Base-by-base conservation (phyloP, 2,888 invertebrate genomes). In the Melipona bicolor region DNA sequence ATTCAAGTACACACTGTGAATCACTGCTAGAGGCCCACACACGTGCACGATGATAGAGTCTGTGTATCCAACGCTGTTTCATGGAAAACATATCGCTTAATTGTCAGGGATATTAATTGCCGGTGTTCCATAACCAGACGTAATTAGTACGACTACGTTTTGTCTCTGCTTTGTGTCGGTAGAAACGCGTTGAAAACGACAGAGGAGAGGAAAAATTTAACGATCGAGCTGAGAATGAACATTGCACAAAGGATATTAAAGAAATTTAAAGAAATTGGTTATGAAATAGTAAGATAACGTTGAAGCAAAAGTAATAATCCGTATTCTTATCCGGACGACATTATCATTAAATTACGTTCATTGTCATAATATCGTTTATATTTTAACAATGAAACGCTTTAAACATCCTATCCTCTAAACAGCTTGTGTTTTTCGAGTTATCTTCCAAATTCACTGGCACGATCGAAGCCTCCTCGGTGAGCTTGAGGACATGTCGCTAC, bases 51-150 rank as follows among this genome's bases (percentile, higher is more conserved):
- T 19, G 27, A 15, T 17, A 2, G 50, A 62, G n/a, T 64, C 32
- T n/a, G 19, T 62, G 27, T 32, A 4, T 4, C 4, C 32, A 32
- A n/a, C 32, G 17, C 19, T 59, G 49, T 69, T 76, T 61, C 76
- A 50, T 24, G 32, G 76, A 69, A 76, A 59, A 59, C 59, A 43
- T 49, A 13, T 68, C 32, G 50, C 19, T 50, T 27, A 59, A 65
- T 59, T n/a, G 36, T 21, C 19, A 52, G 21, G 19, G 73, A 24
- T 65, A 73, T 62, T 61, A 52, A 72, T 50, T 64, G 19, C 21
- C 43, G 21, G 50, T 27, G 67, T 67, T 67, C 27, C 13, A 17
- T 43, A 75, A 75, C 67, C 56, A 19, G 24, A 9, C 27, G 56
- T 56, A 75, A 75, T 75, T 67, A 56, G 56, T 17, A 11, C 43